Evolutionary conservation across 2,797 vertebrate genomes (phyloP).

Genomic region (Enteromius afrohamiltoni): DNA sequence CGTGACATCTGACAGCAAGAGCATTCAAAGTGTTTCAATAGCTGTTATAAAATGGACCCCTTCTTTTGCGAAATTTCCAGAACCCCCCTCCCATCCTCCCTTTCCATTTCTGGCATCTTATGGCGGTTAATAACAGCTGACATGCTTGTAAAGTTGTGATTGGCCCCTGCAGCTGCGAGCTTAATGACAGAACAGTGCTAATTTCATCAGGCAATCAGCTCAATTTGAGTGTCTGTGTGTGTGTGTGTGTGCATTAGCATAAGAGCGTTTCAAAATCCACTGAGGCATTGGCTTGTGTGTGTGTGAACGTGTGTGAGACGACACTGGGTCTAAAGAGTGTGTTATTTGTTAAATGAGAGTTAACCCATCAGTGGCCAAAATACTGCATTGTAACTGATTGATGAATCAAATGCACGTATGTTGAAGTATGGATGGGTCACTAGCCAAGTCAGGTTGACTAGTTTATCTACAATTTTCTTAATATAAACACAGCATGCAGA

Average conservation of each 20-base stretch:
- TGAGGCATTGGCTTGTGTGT: constrained; percentile 31
- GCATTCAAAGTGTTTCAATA: constrained; percentile 19
- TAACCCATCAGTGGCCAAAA: constrained; percentile 67
- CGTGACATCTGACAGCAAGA: not conserved
- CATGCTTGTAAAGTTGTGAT: constrained; percentile 53
- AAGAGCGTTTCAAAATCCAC: constrained; percentile 33
- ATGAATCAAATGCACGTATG: not conserved
- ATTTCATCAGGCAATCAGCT: constrained; percentile 70
- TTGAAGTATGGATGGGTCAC: not conserved
- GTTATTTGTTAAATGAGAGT: constrained; percentile 69
- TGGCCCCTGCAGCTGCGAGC: constrained; percentile 61
- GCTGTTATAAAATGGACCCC: constrained; percentile 7
- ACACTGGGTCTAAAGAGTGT: not conserved
- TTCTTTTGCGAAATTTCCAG: constrained; percentile 18
- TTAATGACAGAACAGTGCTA: constrained; percentile 70
- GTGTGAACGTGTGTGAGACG: not conserved
- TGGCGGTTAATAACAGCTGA: constrained; percentile 53
- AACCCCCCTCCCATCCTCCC: constrained; percentile 7
- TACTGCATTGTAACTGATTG: constrained; percentile 13
- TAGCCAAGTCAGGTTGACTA: not conserved
- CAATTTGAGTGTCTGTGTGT: constrained; percentile 4
- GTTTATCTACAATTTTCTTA: not conserved
- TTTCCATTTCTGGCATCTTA: constrained; percentile 45
- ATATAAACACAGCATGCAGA: not conserved
- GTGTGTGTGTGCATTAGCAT: constrained; percentile 11